A percentile compares a stretch with the other conserved stretches of the same genome.
phyloP scores from a whole-genome alignment of 2,888 invertebrate species.

The Athripsodes cinereus region DNA sequence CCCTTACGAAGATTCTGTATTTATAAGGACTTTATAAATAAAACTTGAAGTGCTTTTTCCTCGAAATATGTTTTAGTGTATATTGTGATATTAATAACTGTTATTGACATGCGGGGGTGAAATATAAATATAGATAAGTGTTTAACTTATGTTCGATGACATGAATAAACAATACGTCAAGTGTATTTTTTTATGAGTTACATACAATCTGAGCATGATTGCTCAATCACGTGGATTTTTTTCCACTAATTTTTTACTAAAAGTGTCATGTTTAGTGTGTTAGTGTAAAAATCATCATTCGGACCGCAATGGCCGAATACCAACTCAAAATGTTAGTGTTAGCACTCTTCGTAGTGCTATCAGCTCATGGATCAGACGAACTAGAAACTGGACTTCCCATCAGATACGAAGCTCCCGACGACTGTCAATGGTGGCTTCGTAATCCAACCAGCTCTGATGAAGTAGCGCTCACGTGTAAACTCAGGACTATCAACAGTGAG shows the following conservation, averaged over 20 bases:
- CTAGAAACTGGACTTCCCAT: constrained; percentile 33
- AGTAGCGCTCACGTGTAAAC: constrained; percentile 71
- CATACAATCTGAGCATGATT: constrained; percentile 7
- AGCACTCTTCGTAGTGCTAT: constrained; percentile 12
- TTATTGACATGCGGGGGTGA: neutral
- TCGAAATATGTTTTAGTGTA: neutral
- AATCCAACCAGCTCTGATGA: constrained; percentile 60
- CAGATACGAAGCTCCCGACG: constrained; percentile 77
- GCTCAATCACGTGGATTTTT: constrained; percentile 8
- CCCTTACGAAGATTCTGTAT: constrained; percentile 9
- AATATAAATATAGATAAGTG: neutral
- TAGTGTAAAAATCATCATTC: constrained; percentile 7
- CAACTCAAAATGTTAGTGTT: constrained; percentile 15
- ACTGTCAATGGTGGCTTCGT: constrained; percentile 73
- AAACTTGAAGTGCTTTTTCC: neutral
- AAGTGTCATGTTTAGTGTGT: constrained; percentile 6
- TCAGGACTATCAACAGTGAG: constrained; percentile 81
- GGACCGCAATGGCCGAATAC: constrained; percentile 11
- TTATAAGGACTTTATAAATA: neutral
- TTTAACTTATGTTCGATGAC: neutral
- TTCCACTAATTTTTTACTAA: constrained; percentile 5
- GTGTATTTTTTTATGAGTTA: neutral
- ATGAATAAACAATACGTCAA: constrained; percentile 11
- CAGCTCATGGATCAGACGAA: constrained; percentile 15
- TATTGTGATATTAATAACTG: too few species aligned